phyloP scores from a whole-genome alignment of 2,888 invertebrate species.

The Eurytoma californica region DNA sequence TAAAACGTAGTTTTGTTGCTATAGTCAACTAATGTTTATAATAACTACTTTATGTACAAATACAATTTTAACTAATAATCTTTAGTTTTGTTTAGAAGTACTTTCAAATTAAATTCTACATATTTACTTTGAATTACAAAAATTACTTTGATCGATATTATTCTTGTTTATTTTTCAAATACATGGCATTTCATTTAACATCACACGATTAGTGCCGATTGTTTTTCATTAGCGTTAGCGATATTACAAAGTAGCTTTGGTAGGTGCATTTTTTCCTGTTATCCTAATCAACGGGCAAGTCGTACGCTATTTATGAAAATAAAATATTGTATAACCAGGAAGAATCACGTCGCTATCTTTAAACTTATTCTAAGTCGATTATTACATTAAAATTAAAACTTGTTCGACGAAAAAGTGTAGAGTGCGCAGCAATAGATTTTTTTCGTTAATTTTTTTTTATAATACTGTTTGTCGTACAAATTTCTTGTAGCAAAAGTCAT shows the following conservation, averaged over 20 bases:
- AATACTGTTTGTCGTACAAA: conserved; percentile 51
- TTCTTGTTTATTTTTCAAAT: conserved; percentile 17
- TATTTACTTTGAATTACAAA: conserved; percentile 22
- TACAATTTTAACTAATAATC: conserved; percentile 46
- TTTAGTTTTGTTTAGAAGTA: not conserved
- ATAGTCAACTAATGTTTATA: conserved; percentile 19
- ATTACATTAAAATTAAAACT: conserved; percentile 28
- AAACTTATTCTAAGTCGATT: conserved; percentile 26
- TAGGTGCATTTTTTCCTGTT: conserved; percentile 25
- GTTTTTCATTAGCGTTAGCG: conserved; percentile 10
- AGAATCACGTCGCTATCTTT: conserved; percentile 32
- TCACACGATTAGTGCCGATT: conserved; percentile 27
- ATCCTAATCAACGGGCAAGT: conserved; percentile 16
- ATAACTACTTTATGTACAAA: conserved; percentile 46
- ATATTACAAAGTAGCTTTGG: conserved; percentile 39
- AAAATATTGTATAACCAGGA: conserved; percentile 40
- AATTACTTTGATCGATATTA: conserved; percentile 26
- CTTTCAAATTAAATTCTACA: not conserved
- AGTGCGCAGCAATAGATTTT: conserved; percentile 25
- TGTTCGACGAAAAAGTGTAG: conserved; percentile 30
- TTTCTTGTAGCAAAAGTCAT: conserved; percentile 46
- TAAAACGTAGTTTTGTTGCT: conserved; percentile 29
- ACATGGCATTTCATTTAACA: conserved; percentile 14
- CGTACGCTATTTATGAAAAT: conserved; percentile 11
- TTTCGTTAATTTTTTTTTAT: conserved; percentile 38